These are phyloP conservation scores for Octomys mimax DNA, from an alignment of 2,797 vertebrate species.

Conservation along the genomic window DNA sequence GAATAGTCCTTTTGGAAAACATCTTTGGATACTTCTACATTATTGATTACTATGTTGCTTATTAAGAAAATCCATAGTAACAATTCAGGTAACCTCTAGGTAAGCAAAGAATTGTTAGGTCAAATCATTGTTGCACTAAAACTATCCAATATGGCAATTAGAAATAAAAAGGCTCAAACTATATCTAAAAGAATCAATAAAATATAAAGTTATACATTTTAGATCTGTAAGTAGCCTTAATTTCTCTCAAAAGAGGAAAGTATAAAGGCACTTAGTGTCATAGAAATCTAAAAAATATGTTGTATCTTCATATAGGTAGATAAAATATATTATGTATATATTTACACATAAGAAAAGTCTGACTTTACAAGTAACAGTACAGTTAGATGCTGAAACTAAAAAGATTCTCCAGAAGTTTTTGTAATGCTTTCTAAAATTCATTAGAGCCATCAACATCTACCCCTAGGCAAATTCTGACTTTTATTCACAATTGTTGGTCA, in stretches of 20 bases:
- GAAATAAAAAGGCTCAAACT: not conserved
- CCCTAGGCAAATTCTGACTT: conserved; percentile 38
- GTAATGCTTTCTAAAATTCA: conserved; percentile 35
- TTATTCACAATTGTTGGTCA: conserved; percentile 54
- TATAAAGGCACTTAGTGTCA: not conserved
- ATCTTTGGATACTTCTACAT: not conserved
- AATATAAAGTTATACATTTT: not conserved
- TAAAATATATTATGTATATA: not conserved
- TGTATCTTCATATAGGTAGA: not conserved
- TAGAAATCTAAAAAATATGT: conserved; percentile 36
- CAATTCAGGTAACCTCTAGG: conserved; percentile 32
- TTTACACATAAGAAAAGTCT: not conserved
- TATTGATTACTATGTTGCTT: not conserved
- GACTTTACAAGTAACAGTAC: conserved; percentile 27
- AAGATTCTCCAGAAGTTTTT: conserved; percentile 58
- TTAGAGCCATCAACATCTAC: conserved; percentile 45
- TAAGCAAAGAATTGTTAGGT: conserved; percentile 9
- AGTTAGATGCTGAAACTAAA: conserved; percentile 22
- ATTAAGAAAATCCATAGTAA: not conserved
- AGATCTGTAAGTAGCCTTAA: not conserved
- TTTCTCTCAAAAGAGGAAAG: conserved; percentile 23
- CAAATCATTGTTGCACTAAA: not conserved
- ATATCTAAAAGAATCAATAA: conserved; percentile 59
- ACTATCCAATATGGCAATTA: conserved; percentile 7
- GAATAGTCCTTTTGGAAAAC: not conserved